Base-by-base conservation (phyloP, 2,113 vertebrate species). In the Solenodon paradoxus region DNA sequence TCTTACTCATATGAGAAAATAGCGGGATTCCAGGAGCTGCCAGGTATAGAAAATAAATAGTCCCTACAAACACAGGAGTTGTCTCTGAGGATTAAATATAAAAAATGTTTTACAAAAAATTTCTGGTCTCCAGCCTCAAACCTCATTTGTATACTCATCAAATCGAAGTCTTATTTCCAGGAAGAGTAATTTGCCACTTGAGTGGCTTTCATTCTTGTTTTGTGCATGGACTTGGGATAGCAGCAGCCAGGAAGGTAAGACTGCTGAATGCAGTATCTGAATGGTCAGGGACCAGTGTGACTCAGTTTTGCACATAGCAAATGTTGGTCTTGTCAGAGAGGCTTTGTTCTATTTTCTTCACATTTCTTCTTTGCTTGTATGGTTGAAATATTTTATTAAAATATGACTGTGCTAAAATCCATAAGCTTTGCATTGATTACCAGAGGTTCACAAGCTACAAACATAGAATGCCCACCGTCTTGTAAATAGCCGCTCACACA, bases 181-280 rank as follows among this genome's bases (percentile, higher is more conserved):
- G 40, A 69, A 87, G 20, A 75, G 45, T 51, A 93, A 92, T 95
- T 96, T 95, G 28, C 35, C 53, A 87, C 26, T 63, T 83, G n/a
- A 95, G 35, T 51, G 28, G 92, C 40, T 84, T 92, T 24, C 32
- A 55, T 78, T 71, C 51, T 69, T 64, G 11, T 74, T 45, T 57
- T 82, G 19, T 69, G 57, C 57, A 19, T 35, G 19, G 45, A 85
- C 28, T 85, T 49, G 17, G 38, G 35, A 45, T 38, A 90, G 30
- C 68, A 90, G 32, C 38, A 51, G 38, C 24, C 19, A 20, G 26
- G 12, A 92, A 68, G 12, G 42, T 63, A 68, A n/a, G 83, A 28
- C 17, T 57, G 3, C 13, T 12, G 22, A 92, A 57, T 45, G 16
- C 17, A 9, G 28, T 22, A 26, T 87, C 82, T 59, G 59, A 85